A percentile compares a stretch with the other conserved stretches of the same genome.
Evolutionary conservation across 1,140 invertebrate genomes (phyloP).

Genomic region (Drosophila obscura): DNA sequence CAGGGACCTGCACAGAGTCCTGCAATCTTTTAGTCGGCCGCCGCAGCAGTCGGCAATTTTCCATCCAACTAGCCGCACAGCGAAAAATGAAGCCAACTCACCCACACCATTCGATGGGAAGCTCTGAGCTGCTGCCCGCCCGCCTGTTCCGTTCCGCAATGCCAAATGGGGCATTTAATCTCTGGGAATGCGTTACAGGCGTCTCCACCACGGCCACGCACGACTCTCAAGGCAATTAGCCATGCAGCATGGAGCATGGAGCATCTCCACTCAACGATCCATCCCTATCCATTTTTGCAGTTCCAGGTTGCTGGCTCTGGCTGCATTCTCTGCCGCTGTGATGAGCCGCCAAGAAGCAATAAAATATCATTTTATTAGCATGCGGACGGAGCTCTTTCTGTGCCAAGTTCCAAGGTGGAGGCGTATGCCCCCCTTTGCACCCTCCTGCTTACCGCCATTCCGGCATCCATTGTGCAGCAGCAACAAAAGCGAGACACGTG

Average conservation of each 20-base stretch:
- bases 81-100: no score
- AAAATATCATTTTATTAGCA: constrained; percentile 76
- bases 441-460: not conserved
- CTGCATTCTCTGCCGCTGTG: constrained; percentile 26
- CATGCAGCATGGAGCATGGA: constrained; percentile 6
- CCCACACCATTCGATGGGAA: no score
- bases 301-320: not conserved
- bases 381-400: constrained; percentile 11
- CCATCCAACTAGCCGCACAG: no score
- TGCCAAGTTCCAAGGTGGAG: constrained; percentile 41
- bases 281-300: not conserved
- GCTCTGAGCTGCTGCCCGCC: not conserved
- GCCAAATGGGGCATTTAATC: constrained; percentile 66
- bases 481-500: constrained; percentile 64
- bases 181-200: constrained; percentile 51
- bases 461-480: constrained; percentile 19
- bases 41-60: constrained; percentile 66
- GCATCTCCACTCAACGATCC: not conserved
- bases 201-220: constrained; percentile 41
- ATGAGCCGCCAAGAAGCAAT: constrained; percentile 74
- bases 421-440: constrained; percentile 7
- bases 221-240: constrained; percentile 64
- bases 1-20: constrained; percentile 73
- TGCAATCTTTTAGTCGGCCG: constrained; percentile 56
- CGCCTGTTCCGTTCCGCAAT: constrained; percentile 20